Percentiles rank a stretch among this genome's conserved stretches.
These are phyloP conservation scores for Thunnus maccoyii DNA, from an alignment of 2,113 vertebrate species.

Conservation along the genomic window DNA sequence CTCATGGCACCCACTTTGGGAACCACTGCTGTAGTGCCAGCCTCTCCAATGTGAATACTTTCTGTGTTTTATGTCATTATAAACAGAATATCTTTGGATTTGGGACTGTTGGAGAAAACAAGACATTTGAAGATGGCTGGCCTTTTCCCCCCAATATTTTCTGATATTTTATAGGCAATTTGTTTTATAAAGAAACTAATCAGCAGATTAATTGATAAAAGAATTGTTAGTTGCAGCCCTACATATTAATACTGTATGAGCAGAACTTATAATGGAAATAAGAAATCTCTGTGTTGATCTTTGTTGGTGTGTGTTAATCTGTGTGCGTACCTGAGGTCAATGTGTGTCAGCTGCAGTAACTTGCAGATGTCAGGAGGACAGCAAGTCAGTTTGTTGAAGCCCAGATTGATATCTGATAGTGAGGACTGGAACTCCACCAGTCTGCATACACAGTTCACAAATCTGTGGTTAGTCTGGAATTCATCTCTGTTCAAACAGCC, in stretches of 20 bases:
- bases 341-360: conserved; percentile 88
- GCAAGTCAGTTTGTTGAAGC: conserved; percentile 92
- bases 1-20: too few relatives aligned
- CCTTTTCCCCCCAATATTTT: too few relatives aligned
- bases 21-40: too few relatives aligned
- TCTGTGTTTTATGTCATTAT: too few relatives aligned
- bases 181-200: background rate
- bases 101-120: too few relatives aligned
- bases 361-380: conserved; percentile 85
- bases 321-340: conserved; percentile 91
- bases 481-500: background rate
- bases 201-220: background rate
- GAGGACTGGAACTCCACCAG: conserved; percentile 89
- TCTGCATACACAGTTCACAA: conserved; percentile 79
- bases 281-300: too few relatives aligned
- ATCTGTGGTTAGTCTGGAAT: background rate
- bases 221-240: background rate
- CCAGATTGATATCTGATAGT: conserved; percentile 88
- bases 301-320: too few relatives aligned
- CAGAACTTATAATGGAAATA: background rate
- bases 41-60: too few relatives aligned
- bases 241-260: background rate
- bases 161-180: background rate
- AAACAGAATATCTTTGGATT: too few relatives aligned
- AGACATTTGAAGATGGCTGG: background rate